These are phyloP conservation scores for Drosophila nasuta DNA, from an alignment of 1,140 invertebrate genomes.

Conservation along the genomic window DNA sequence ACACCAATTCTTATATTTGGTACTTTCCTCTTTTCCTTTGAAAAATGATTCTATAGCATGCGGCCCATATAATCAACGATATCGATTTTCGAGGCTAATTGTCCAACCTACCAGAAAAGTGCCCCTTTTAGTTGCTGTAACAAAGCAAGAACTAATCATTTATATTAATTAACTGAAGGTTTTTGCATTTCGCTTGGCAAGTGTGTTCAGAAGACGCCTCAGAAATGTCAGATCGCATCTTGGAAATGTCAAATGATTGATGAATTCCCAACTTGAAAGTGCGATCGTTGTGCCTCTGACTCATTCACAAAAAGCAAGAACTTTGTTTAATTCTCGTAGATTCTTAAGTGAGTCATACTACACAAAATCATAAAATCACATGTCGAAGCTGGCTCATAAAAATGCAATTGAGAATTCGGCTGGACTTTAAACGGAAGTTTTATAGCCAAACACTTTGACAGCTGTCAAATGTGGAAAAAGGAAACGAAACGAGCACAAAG, in stretches of 20 bases:
- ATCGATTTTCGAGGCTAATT: slow-evolving; percentile 54
- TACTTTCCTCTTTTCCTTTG: slow-evolving; percentile 38
- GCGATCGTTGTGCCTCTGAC: slow-evolving; percentile 40
- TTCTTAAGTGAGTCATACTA: slow-evolving; percentile 50
- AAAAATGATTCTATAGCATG: slow-evolving; percentile 52
- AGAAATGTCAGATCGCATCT: slow-evolving; percentile 13
- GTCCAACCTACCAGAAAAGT: slow-evolving; percentile 24
- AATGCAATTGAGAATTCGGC: slow-evolving; percentile 63
- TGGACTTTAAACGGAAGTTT: slow-evolving; percentile 45
- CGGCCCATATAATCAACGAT: slow-evolving; percentile 20
- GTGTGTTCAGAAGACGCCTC: slow-evolving; percentile 10
- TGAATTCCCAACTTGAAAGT: slow-evolving; percentile 46
- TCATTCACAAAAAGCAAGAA: slow-evolving; percentile 36
- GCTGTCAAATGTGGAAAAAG: slow-evolving; percentile 35
- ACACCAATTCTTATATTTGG: slow-evolving; percentile 24
- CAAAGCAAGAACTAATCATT: slow-evolving; percentile 55
- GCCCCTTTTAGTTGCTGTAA: slow-evolving; percentile 32
- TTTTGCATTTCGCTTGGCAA: slow-evolving; percentile 26
- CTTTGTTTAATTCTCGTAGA: slow-evolving; percentile 7
- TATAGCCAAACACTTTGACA: slow-evolving; percentile 45
- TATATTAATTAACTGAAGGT: slow-evolving; percentile 65
- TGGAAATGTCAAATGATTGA: slow-evolving; percentile 63
- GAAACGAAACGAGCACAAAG: background rate
- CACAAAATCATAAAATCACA: slow-evolving; percentile 30
- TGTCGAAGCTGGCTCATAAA: slow-evolving; percentile 54